Percentiles rank a stretch among this genome's conserved stretches.
These are phyloP conservation scores for Mythimna albipuncta DNA, from an alignment of 2,888 invertebrate genomes.

Conservation along the genomic window DNA sequence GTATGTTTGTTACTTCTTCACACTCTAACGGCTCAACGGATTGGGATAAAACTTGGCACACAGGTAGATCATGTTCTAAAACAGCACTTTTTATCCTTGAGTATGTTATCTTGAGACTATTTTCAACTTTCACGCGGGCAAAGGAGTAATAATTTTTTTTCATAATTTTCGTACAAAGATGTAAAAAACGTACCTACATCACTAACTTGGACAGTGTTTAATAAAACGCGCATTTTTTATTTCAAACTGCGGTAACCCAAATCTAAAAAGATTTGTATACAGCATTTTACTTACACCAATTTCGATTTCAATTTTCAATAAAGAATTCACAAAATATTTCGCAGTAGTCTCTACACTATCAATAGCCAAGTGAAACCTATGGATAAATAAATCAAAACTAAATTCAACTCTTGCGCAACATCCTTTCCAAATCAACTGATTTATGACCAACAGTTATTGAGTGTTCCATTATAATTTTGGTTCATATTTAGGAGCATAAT, in stretches of 20 bases:
- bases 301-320: neutral
- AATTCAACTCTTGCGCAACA: conserved; percentile 23
- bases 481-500: neutral
- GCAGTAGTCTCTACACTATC: neutral
- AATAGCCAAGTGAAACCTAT: conserved; percentile 26
- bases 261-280: too few species aligned
- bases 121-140: too few species aligned
- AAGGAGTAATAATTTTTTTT: too few species aligned
- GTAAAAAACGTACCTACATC: too few species aligned
- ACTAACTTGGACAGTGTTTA: neutral
- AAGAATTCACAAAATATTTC: neutral
- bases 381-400: conserved; percentile 41
- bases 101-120: too few species aligned
- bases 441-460: conserved; percentile 25
- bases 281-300: neutral
- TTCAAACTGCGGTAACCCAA: neutral
- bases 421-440: conserved; percentile 30
- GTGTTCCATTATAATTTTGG: conserved; percentile 7
- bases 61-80: too few species aligned
- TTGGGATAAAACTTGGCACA: too few species aligned
- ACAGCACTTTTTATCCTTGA: too few species aligned
- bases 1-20: too few species aligned
- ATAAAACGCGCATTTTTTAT: neutral
- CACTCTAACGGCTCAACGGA: too few species aligned
- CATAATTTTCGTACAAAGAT: too few species aligned